Evolutionary conservation across 2,888 invertebrate genomes (phyloP), one percentile per base, ranked within the genome.

Genomic region (Plebejus melissa): DNA sequence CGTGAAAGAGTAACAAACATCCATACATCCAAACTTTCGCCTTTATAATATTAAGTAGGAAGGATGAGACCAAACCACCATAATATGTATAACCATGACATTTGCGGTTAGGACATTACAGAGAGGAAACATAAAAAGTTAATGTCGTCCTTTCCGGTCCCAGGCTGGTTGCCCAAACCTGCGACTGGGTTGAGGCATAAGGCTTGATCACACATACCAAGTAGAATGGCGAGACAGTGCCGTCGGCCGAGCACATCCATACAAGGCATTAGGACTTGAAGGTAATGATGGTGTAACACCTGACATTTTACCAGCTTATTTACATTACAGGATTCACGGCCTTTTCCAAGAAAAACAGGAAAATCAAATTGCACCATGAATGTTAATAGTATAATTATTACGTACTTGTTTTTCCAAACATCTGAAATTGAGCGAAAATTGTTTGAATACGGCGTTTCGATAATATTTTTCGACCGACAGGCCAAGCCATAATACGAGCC

Each of bases 91-190:
- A 4, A 36, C 65, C 32, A 16, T 65, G 65, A 65, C 65, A 65
- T 65, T 36, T 65, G 65, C 4, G 65, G 65, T 32, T 9, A 22
- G 32, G 28, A 11, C 4, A 60, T 65, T 13, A 32, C 32, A 11
- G 65, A 3, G 65, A 32, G 65, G 65, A 65, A 36, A 65, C 65
- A 65, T 65, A 65, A 65, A 65, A 65, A 65, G 65, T 65, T 65
- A 65, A 65, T 65, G 13, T 13, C 5, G 65, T 32, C 65, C 65
- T 36, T 36, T 65, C 65, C 65, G 65, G 36, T 16, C 65, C 65
- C 32, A 4, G 32, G 32, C 32, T 2, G 22, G 9, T 7, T 28
- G 28, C 11, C 60, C 3, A 22, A 60, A 60, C 28, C 60, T 28
- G 0, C 1, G 28, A 60, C 32, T 36, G 65, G 36, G 65, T 36